phyloP scores from a whole-genome alignment of 1,140 invertebrate genomes.

The Carcinoscorpius rotundicauda region DNA sequence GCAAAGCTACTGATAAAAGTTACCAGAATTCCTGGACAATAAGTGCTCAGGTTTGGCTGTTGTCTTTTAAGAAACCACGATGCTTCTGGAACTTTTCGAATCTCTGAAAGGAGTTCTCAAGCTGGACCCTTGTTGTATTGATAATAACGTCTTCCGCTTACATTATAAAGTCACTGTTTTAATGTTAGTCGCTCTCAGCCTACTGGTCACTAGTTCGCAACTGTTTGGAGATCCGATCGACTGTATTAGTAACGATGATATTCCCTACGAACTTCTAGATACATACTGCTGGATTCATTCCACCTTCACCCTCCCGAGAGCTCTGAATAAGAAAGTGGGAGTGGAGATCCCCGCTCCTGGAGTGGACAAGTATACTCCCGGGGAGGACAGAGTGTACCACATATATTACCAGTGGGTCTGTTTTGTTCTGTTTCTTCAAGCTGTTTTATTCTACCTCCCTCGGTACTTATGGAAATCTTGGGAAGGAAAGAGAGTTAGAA shows the following conservation, averaged over 20 bases:
- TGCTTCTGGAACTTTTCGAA: constrained; percentile 72
- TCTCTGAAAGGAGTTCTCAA: constrained; percentile 82
- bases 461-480: constrained; percentile 32
- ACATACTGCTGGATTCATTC: constrained; percentile 86
- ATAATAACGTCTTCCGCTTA: constrained; percentile 86
- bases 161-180: constrained; percentile 91
- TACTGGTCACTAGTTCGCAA: constrained; percentile 84
- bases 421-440: constrained; percentile 32
- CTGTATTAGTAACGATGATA: constrained; percentile 73
- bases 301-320: constrained; percentile 46
- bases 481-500: constrained; percentile 48
- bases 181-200: constrained; percentile 77
- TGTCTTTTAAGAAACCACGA: constrained; percentile 60
- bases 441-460: constrained; percentile 33
- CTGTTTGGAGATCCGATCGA: constrained; percentile 92
- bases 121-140: constrained; percentile 79
- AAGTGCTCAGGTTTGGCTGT: too few relatives aligned
- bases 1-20: too few relatives aligned
- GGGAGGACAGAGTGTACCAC: constrained; percentile 24
- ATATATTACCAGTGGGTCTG: constrained; percentile 39
- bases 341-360: constrained; percentile 27
- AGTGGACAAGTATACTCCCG: constrained; percentile 24
- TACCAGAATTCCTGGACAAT: too few relatives aligned
- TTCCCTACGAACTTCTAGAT: constrained; percentile 74
- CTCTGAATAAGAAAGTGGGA: constrained; percentile 22